Percentiles rank a stretch among this genome's conserved stretches.
These are phyloP conservation scores for Erpetoichthys calabaricus DNA, from an alignment of 2,797 vertebrate species.

Conservation along the genomic window DNA sequence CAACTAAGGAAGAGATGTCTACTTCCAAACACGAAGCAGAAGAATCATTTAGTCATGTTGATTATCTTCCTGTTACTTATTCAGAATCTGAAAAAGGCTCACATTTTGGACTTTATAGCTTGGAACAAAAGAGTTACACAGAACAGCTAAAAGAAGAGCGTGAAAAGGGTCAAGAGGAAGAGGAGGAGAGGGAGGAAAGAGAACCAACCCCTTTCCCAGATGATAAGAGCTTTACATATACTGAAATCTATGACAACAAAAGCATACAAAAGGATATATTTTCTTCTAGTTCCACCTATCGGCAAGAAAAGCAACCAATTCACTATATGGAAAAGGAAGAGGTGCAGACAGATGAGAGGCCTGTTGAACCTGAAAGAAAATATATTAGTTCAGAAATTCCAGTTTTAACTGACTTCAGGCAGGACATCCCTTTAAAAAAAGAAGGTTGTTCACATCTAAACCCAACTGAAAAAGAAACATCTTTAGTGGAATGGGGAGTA, in stretches of 20 bases:
- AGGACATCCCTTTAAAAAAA: slow-evolving; percentile 30
- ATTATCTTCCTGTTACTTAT: slow-evolving; percentile 28
- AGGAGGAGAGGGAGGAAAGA: slow-evolving; percentile 58
- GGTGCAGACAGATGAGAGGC: slow-evolving; percentile 13
- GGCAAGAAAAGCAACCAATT: slow-evolving; percentile 27
- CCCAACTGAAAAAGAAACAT: slow-evolving; percentile 48
- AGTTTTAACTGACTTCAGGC: slow-evolving; percentile 23
- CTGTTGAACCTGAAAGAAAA: slow-evolving; percentile 18
- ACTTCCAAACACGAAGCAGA: slow-evolving; percentile 32
- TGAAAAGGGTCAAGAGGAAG: slow-evolving; percentile 41
- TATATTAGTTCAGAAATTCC: slow-evolving; percentile 9
- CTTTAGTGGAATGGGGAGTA: slow-evolving; percentile 41
- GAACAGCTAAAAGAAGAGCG: slow-evolving; percentile 26
- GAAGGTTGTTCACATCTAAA: slow-evolving; percentile 49
- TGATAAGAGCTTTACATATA: slow-evolving; percentile 81
- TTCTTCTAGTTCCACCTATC: slow-evolving; percentile 34
- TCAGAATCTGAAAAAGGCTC: slow-evolving; percentile 43
- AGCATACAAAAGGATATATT: slow-evolving; percentile 47
- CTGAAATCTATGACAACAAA: slow-evolving; percentile 76
- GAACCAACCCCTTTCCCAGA: slow-evolving; percentile 89
- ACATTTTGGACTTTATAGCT: slow-evolving; percentile 42
- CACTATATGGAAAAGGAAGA: slow-evolving; percentile 30
- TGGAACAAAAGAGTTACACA: slow-evolving; percentile 31
- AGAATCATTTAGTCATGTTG: slow-evolving; percentile 37
- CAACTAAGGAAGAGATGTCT: slow-evolving; percentile 28